Evolutionary conservation across 2,113 vertebrate genomes (phyloP).

Genomic region (Chaetorhynchus papuensis): DNA sequence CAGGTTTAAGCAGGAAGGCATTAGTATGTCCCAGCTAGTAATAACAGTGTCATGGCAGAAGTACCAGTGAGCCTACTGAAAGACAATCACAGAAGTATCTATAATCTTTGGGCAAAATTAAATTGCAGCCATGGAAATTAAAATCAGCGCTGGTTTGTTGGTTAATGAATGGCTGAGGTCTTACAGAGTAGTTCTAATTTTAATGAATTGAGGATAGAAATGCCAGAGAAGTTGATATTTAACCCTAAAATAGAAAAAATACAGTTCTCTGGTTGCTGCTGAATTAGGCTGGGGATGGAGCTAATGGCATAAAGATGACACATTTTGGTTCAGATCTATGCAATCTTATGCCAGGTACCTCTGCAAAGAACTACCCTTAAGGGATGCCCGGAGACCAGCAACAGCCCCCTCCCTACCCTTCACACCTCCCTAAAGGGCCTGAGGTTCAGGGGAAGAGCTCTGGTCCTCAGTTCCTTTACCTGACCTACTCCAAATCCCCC

Average conservation of each 20-base stretch:
- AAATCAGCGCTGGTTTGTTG: neutral
- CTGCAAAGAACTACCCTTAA: neutral
- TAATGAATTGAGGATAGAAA: neutral
- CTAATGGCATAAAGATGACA: neutral
- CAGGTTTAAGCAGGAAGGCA: conserved; percentile 1
- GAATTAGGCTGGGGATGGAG: neutral
- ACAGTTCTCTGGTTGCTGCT: neutral
- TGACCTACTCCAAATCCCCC: neutral
- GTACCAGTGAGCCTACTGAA: neutral
- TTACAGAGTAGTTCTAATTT: neutral
- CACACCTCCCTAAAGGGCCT: neutral
- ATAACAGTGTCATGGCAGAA: neutral
- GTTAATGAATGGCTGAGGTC: neutral
- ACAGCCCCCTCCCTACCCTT: neutral
- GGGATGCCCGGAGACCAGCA: neutral
- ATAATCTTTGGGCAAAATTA: neutral
- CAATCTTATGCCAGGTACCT: neutral
- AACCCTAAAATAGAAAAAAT: neutral
- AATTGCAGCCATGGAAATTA: conserved; percentile 17
- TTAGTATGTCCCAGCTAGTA: neutral
- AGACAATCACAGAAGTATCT: neutral
- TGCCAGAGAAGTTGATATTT: neutral
- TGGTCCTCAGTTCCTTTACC: neutral
- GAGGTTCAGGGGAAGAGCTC: neutral
- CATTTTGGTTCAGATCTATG: neutral